Conservation (phyloP, 1,140 invertebrate genomes). For the Hesperophylax magnus region DNA sequence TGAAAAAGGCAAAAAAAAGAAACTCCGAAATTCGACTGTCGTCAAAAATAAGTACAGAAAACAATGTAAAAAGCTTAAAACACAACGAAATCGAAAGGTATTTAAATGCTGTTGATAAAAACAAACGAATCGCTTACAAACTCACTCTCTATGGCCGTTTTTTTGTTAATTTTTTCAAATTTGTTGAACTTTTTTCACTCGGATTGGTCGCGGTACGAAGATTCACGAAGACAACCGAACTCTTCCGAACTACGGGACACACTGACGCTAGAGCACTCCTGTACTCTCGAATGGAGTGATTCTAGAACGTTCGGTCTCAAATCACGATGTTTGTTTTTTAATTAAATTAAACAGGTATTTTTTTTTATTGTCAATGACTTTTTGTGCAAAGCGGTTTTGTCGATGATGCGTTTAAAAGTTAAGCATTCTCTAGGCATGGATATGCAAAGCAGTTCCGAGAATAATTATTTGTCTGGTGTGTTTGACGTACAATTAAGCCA, state of each 20-base stretch:
- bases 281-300: background rate
- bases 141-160: slow-evolving; percentile 20
- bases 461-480: too few species aligned
- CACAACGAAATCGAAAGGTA: slow-evolving; percentile 14
- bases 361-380: background rate
- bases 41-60: background rate
- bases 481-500: too few species aligned
- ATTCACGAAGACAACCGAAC: slow-evolving; percentile 1
- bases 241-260: slow-evolving; percentile 2
- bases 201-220: background rate
- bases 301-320: background rate
- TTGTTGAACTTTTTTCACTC: background rate
- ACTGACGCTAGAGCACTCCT: slow-evolving; percentile 2
- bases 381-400: too few species aligned
- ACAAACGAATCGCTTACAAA: slow-evolving; percentile 3
- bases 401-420: too few species aligned
- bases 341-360: slow-evolving; percentile 3
- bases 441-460: too few species aligned
- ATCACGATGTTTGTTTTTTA: slow-evolving; percentile 4
- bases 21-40: background rate
- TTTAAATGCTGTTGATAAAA: background rate
- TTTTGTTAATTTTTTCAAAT: slow-evolving; percentile 16
- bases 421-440: too few species aligned
- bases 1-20: background rate
- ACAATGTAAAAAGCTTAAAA: background rate